Evolutionary conservation across 2,113 vertebrate genomes (phyloP).

Genomic region (Psittacara wagleri): DNA sequence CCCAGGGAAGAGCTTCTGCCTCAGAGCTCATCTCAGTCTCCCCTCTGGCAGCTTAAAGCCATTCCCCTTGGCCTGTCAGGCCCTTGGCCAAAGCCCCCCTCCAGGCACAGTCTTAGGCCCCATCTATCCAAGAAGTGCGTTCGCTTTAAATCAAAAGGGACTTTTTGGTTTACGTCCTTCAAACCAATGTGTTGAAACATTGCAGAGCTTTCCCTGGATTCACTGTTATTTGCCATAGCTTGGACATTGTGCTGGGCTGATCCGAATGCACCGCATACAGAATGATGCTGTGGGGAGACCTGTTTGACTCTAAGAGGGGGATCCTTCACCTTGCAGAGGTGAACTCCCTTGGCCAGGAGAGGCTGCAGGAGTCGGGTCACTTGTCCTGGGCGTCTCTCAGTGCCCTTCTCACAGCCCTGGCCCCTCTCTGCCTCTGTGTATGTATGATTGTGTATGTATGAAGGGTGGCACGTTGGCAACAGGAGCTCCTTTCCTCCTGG

Average conservation of each 20-base stretch:
- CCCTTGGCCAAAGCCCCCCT: neutral
- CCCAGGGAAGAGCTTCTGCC: too few species aligned
- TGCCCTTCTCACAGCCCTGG: neutral
- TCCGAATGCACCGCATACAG: neutral
- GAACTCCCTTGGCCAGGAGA: neutral
- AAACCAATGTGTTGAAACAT: neutral
- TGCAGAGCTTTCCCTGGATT: neutral
- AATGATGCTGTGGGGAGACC: neutral
- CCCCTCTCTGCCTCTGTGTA: neutral
- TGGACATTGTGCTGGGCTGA: neutral
- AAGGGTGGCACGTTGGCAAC: neutral
- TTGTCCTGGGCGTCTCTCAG: neutral
- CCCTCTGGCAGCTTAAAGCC: neutral
- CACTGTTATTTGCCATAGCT: neutral
- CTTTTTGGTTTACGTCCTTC: neutral
- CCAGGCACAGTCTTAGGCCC: neutral
- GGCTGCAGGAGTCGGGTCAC: neutral
- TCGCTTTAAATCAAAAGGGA: neutral
- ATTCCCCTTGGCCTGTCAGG: neutral
- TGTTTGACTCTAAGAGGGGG: neutral
- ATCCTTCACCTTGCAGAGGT: neutral
- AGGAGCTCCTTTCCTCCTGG: neutral
- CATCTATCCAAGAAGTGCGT: accelerated
- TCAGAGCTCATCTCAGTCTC: neutral
- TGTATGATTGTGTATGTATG: neutral